Percentiles rank a stretch among this genome's conserved stretches.
Conservation (phyloP, 2,113 vertebrate species). For the Loxodonta africana region DNA sequence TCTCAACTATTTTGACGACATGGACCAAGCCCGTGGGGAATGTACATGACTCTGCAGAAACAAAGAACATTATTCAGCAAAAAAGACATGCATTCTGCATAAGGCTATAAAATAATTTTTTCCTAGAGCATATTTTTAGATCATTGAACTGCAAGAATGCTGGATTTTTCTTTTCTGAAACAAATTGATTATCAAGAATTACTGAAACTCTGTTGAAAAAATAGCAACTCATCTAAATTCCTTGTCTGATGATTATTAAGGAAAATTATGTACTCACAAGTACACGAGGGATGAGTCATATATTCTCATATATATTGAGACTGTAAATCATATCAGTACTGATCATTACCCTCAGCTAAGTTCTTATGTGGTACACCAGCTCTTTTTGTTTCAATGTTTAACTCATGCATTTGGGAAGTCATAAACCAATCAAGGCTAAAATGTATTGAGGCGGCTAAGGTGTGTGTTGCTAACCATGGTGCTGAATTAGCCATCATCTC, state of each 20-base stretch:
- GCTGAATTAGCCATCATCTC: neutral
- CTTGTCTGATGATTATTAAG: slow-evolving; percentile 46
- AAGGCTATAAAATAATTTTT: slow-evolving; percentile 73
- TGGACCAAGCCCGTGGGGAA: slow-evolving; percentile 64
- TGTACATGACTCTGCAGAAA: slow-evolving; percentile 75
- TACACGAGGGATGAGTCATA: neutral
- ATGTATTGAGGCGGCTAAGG: accelerated
- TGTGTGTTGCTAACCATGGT: accelerated
- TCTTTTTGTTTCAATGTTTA: slow-evolving; percentile 45
- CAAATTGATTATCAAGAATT: slow-evolving; percentile 71
- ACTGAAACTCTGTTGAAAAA: slow-evolving; percentile 67
- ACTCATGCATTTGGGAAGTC: neutral
- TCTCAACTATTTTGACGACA: slow-evolving; percentile 58
- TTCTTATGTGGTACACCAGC: neutral
- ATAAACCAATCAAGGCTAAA: neutral
- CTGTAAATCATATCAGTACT: slow-evolving; percentile 35
- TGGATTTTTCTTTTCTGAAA: slow-evolving; percentile 72
- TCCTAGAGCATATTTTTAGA: slow-evolving; percentile 81
- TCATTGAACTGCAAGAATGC: slow-evolving; percentile 66
- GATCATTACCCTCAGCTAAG: neutral
- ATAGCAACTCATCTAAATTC: slow-evolving; percentile 63
- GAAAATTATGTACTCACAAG: slow-evolving; percentile 8
- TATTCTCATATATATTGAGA: neutral
- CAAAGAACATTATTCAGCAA: slow-evolving; percentile 79
- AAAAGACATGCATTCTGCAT: slow-evolving; percentile 62